Conservation (phyloP, 2,888 invertebrate species). For the Acanthosepion pharaonis region DNA sequence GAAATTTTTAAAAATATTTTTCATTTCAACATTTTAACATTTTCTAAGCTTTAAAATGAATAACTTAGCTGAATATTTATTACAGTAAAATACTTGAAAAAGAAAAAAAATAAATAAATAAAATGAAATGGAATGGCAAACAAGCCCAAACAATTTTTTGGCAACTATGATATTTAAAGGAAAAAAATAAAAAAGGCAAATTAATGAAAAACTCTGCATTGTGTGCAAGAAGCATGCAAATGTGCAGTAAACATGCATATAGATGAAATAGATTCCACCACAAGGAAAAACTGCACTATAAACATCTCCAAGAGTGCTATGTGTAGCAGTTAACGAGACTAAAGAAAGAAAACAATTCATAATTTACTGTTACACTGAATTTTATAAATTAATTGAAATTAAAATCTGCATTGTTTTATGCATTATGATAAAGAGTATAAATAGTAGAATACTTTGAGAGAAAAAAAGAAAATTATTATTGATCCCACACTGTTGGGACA, state of each 20-base stretch:
- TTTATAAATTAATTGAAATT: neutral
- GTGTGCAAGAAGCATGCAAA: neutral
- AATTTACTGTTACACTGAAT: neutral
- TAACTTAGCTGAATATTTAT: neutral
- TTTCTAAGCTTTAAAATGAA: too few species aligned
- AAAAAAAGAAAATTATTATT: neutral
- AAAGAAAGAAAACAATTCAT: neutral
- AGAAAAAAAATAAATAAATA: neutral
- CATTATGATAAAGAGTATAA: neutral
- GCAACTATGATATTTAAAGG: neutral
- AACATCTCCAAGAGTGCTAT: neutral
- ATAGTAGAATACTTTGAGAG: neutral
- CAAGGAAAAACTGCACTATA: neutral
- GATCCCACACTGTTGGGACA: neutral
- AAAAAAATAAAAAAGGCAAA: neutral
- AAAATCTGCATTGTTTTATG: neutral
- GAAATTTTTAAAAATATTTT: too few species aligned
- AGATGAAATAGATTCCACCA: neutral
- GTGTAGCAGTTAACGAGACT: neutral
- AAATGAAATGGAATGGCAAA: neutral
- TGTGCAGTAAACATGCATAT: neutral
- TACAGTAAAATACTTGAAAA: neutral
- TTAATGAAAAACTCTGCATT: neutral
- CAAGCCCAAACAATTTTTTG: neutral
- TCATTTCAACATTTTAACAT: too few species aligned